Conservation (phyloP, 2,797 vertebrate genomes). For the Odontamblyopus rebecca region DNA sequence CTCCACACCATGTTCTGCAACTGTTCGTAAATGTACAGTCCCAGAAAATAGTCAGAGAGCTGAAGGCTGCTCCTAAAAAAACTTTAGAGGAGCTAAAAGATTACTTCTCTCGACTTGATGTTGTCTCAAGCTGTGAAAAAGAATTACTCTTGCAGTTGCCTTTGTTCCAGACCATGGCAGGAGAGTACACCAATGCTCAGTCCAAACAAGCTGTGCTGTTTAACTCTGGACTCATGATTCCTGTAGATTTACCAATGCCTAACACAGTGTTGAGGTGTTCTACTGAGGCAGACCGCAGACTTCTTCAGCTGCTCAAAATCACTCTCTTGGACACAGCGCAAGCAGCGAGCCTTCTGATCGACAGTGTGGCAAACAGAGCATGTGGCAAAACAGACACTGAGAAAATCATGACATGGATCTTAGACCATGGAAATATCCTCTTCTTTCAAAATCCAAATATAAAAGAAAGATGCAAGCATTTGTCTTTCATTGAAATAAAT, state of each 20-base stretch:
- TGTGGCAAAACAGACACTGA: conserved; percentile 59
- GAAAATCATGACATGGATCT: conserved; percentile 81
- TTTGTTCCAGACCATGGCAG: conserved; percentile 78
- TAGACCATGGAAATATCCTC: conserved; percentile 74
- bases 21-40: conserved; percentile 67
- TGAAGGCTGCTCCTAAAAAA: conserved; percentile 41
- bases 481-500: conserved; percentile 68
- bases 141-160: conserved; percentile 73
- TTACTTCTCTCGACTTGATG: conserved; percentile 71
- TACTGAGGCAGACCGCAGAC: conserved; percentile 75
- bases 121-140: conserved; percentile 61
- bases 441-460: conserved; percentile 75
- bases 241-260: conserved; percentile 73
- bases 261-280: conserved; percentile 75
- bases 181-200: conserved; percentile 50
- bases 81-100: conserved; percentile 65
- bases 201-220: conserved; percentile 64
- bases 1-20: conserved; percentile 71
- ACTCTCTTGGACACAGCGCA: conserved; percentile 62
- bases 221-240: conserved; percentile 62
- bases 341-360: conserved; percentile 66
- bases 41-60: conserved; percentile 47
- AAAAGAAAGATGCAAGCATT: conserved; percentile 55
- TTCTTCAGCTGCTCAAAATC: conserved; percentile 73
- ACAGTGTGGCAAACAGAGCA: conserved; percentile 46